Evolutionary conservation across 1,140 invertebrate species (phyloP).

Genomic region (Papilio dardanus): DNA sequence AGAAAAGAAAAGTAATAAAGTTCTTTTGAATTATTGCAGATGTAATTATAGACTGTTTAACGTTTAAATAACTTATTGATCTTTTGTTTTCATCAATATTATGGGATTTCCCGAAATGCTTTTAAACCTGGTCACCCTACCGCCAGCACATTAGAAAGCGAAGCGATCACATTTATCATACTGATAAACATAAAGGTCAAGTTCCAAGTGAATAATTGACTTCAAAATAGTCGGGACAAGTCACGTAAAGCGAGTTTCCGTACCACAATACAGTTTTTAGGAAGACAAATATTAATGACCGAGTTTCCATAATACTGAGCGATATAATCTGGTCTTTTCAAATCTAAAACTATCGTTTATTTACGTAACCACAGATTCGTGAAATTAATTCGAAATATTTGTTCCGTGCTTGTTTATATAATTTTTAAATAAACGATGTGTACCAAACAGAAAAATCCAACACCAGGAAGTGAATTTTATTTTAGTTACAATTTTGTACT

Average conservation of each 20-base stretch:
- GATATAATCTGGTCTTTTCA: conserved; percentile 12
- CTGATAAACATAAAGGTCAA: conserved; percentile 62
- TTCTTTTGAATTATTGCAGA: too few relatives aligned
- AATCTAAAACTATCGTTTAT: conserved; percentile 2
- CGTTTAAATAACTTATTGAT: neutral
- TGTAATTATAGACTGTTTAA: too few relatives aligned
- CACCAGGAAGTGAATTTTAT: too few relatives aligned
- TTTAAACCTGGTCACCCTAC: neutral
- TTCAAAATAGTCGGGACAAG: conserved; percentile 54
- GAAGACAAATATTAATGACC: conserved; percentile 36
- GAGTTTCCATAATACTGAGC: neutral
- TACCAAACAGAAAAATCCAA: too few relatives aligned
- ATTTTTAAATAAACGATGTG: too few relatives aligned
- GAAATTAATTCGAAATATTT: neutral
- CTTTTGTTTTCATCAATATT: neutral
- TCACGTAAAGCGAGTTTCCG: conserved; percentile 49
- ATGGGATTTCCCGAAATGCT: neutral
- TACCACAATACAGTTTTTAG: conserved; percentile 42
- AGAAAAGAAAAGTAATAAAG: too few relatives aligned
- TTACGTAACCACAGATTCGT: neutral
- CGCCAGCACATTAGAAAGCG: conserved; percentile 46
- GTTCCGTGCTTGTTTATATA: neutral
- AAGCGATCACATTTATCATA: conserved; percentile 57
- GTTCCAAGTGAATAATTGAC: conserved; percentile 56
- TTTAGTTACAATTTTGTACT: too few relatives aligned